A percentile compares a stretch with the other conserved stretches of the same genome.
Evolutionary conservation across 2,113 vertebrate species (phyloP).

Genomic region (Sterrhoptilus dennistouni): DNA sequence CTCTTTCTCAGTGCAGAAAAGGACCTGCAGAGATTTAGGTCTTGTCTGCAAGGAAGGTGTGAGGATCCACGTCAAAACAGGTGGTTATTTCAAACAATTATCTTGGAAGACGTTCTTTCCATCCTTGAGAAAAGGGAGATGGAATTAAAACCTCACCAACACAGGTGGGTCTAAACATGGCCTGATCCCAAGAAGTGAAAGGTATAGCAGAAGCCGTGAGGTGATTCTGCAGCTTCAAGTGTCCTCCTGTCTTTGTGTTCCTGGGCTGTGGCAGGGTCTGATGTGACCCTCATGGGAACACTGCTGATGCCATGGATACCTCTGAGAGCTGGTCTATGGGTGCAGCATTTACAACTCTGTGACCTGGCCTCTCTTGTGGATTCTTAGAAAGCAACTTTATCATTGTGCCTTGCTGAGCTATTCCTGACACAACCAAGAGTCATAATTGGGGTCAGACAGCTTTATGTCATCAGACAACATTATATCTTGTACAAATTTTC

Average conservation of each 20-base stretch:
- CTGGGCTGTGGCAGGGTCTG: background rate
- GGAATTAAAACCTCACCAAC: background rate
- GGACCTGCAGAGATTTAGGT: background rate
- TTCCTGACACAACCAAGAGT: background rate
- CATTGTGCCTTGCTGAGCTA: background rate
- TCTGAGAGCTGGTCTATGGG: background rate
- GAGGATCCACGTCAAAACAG: background rate
- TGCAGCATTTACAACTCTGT: background rate
- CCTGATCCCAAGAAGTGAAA: background rate
- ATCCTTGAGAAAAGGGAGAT: background rate
- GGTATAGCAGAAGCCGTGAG: background rate
- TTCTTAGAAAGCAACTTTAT: background rate
- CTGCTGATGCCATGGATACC: background rate
- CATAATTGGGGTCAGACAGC: background rate
- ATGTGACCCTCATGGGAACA: background rate
- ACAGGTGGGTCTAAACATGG: background rate
- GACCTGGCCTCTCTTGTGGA: background rate
- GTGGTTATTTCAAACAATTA: background rate
- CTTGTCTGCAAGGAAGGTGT: rapidly evolving
- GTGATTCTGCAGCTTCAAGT: background rate
- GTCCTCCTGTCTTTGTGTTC: background rate
- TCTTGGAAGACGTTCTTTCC: background rate
- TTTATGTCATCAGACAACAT: background rate
- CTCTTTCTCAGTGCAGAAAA: background rate
- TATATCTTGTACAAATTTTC: background rate